A percentile compares a stretch with the other conserved stretches of the same genome.
Evolutionary conservation across 1,140 invertebrate species (phyloP).

Genomic region (Telenomus remus): DNA sequence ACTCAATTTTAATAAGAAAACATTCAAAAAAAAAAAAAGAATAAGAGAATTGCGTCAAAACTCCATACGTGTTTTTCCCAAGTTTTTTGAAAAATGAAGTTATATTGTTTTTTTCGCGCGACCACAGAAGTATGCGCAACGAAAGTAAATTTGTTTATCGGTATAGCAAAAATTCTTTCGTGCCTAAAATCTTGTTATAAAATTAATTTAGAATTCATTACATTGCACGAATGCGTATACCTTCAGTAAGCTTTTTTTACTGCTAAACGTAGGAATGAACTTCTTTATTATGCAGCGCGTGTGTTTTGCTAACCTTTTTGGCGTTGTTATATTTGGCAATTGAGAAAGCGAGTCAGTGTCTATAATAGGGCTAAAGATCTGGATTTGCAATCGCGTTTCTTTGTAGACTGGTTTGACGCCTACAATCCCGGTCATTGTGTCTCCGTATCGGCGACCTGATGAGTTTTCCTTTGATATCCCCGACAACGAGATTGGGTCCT

Average conservation of each 20-base stretch:
- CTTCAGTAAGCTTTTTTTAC: conserved; percentile 36
- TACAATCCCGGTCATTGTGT: conserved; percentile 46
- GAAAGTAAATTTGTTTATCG: conserved; percentile 1
- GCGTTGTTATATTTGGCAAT: conserved; percentile 49
- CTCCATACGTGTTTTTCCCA: too few relatives aligned
- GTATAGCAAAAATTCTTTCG: conserved; percentile 1
- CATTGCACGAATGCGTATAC: conserved; percentile 47
- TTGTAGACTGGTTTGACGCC: conserved; percentile 55
- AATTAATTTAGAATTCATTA: conserved; percentile 57
- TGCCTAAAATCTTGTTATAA: conserved; percentile 43
- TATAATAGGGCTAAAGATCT: conserved; percentile 48
- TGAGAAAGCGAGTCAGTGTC: conserved; percentile 33
- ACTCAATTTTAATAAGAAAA: too few relatives aligned
- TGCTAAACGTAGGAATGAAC: conserved; percentile 35
- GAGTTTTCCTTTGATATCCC: conserved; percentile 52
- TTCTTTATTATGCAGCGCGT: conserved; percentile 47
- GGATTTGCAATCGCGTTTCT: conserved; percentile 46
- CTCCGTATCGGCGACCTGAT: conserved; percentile 36
- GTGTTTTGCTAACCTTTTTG: conserved; percentile 49
- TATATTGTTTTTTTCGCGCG: too few relatives aligned
- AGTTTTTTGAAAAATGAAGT: too few relatives aligned
- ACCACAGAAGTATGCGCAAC: not conserved
- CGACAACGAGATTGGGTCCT: conserved; percentile 31
- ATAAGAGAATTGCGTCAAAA: too few relatives aligned
- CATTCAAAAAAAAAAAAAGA: too few relatives aligned